Evolutionary conservation across 2,113 vertebrate genomes (phyloP).

Genomic region (Melanerpes aurifrons): DNA sequence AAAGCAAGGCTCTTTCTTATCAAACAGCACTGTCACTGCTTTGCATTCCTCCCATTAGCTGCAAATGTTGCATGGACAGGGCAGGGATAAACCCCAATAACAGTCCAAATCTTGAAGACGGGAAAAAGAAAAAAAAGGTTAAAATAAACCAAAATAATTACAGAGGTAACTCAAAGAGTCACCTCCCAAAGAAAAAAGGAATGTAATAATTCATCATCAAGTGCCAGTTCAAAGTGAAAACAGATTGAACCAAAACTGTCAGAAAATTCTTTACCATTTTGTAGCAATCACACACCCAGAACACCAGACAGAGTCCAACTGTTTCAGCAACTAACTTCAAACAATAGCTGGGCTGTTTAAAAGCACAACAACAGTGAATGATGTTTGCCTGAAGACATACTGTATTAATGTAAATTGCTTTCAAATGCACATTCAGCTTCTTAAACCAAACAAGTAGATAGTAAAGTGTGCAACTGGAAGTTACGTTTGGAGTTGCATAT

Average conservation of each 20-base stretch:
- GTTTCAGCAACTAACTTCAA: not conserved
- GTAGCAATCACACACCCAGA: not conserved
- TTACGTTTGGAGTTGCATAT: not conserved
- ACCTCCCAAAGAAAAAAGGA: not conserved
- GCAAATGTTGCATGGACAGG: not conserved
- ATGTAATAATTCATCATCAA: not conserved
- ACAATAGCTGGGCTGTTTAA: slow-evolving; percentile 18
- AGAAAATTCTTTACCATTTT: slow-evolving; percentile 6
- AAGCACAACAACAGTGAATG: not conserved
- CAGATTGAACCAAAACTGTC: slow-evolving; percentile 31
- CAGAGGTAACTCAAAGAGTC: not conserved
- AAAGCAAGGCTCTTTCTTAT: not conserved
- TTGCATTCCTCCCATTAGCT: not conserved
- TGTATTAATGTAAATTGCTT: slow-evolving; percentile 23
- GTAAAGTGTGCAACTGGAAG: not conserved
- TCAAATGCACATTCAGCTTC: slow-evolving; percentile 11
- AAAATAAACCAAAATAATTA: not conserved
- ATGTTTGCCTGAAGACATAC: slow-evolving; percentile 30
- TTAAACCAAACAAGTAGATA: not conserved
- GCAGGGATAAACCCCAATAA: not conserved
- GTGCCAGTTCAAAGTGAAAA: slow-evolving; percentile 37
- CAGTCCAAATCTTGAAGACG: rapidly evolving
- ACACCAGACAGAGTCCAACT: not conserved
- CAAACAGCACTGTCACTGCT: not conserved
- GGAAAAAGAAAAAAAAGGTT: not conserved